A percentile compares a stretch with the other conserved stretches of the same genome.
Conservation (phyloP, 92 coral and sea anemone genomes). For the Muricea muricata region DNA sequence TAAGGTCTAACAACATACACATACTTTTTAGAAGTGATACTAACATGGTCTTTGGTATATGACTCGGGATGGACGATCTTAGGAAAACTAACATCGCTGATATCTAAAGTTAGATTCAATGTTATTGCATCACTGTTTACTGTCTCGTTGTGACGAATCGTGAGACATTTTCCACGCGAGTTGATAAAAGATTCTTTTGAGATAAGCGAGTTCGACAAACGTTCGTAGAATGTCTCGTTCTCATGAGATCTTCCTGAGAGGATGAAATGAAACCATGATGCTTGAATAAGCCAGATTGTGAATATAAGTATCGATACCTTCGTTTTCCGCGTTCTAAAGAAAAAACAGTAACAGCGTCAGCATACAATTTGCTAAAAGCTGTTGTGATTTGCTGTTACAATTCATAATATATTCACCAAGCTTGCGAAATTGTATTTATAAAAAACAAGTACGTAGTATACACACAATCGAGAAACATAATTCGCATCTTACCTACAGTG, state of each 20-base stretch:
- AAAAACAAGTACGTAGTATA: no score
- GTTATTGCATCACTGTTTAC: not conserved
- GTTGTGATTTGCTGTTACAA: no score
- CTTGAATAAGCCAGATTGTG: not conserved
- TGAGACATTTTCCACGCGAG: not conserved
- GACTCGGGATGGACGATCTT: not conserved
- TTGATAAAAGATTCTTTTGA: not conserved
- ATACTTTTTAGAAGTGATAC: not conserved
- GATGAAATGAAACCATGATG: not conserved
- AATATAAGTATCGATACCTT: not conserved
- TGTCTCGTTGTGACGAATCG: not conserved
- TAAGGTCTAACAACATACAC: slow-evolving; percentile 54
- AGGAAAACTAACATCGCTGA: not conserved
- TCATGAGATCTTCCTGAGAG: not conserved
- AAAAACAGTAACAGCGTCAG: not conserved
- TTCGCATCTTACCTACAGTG: no score
- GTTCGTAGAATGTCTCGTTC: not conserved
- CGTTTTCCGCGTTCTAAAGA: not conserved
- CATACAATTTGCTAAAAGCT: no score
- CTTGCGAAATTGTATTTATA: no score
- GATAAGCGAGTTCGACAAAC: not conserved
- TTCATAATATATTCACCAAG: no score
- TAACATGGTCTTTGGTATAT: not conserved
- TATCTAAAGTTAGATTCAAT: not conserved
- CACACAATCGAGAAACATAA: no score